Base-by-base conservation (phyloP, 2,113 vertebrate genomes). In the Butorides virescens region DNA sequence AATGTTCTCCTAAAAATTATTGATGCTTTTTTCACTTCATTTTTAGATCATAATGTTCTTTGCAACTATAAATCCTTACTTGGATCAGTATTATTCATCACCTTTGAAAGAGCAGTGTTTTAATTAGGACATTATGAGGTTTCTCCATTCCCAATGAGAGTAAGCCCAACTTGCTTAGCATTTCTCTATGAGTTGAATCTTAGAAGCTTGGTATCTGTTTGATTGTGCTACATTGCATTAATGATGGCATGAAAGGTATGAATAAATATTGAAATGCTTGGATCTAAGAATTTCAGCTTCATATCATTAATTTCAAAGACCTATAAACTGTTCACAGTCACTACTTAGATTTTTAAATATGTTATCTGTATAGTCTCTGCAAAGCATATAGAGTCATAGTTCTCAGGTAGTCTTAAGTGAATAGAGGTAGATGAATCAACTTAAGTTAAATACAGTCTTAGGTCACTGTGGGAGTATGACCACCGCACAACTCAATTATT, bases 81-180 rank as follows among this genome's bases (percentile, higher is more conserved):
- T 66, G 16, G 19, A 52, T 86, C 21, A 63, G 39, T 67, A 30
- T 77, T 95, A 77, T 87, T 74, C 61, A 44, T 27, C 32, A 25
- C 61, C 52, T 96, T 86, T 90, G 71, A 91, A 96, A 87, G 10
- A 70, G 21, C n/a, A 93, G n/a, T 56, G 14, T 25, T 59, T 95
- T 95, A 89, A 97, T 89, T 93, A 92, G 42, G 27, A 50, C 36
- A 67, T 49, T 21, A 63, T 27, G 49, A 95, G 18, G 6, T 59
- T 96, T 95, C 53, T 86, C 87, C 16, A 76, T 96, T 91, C 94
- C 95, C 63, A 93, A 27, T 56, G 78, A 93, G 82, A 96, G 15
- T 90, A 90, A 94, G 15, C 84, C 36, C n/a, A 76, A 56, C 71
- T 93, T 96, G 56, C 61, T 84, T 76, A 49, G 67, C 87, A 82